Evolutionary conservation across 2,113 vertebrate species (phyloP).

Genomic region (Tonatia bakeri): DNA sequence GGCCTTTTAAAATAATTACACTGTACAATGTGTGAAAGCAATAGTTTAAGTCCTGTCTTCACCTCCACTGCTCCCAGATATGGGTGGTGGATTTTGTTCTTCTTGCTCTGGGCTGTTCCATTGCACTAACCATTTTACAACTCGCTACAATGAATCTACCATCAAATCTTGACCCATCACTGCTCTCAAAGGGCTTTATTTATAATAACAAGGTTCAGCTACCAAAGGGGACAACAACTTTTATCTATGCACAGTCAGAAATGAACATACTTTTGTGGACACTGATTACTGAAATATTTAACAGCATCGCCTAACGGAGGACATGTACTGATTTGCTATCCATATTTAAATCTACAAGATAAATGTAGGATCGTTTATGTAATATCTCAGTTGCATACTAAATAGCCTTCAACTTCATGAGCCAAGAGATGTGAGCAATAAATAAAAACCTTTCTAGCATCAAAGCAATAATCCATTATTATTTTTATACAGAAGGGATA

Average conservation of each 20-base stretch:
- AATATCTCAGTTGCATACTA: slow-evolving; percentile 14
- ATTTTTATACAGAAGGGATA: neutral
- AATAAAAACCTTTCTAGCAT: neutral
- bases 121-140: neutral
- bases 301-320: neutral
- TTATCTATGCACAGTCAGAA: neutral
- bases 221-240: neutral
- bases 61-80: neutral
- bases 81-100: neutral
- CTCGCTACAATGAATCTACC: neutral
- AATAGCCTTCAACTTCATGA: neutral
- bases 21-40: slow-evolving; percentile 18
- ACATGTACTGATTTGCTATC: neutral
- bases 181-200: neutral
- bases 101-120: neutral
- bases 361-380: neutral
- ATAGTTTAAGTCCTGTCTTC: neutral
- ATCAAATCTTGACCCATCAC: neutral
- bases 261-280: neutral
- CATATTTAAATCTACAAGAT: slow-evolving; percentile 30
- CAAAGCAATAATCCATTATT: neutral
- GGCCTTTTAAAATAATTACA: neutral
- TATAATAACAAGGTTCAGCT: neutral
- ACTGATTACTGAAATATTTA: neutral
- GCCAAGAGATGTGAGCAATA: neutral